phyloP scores from a whole-genome alignment of 23 tunicate species.

The Trididemnum nubilum region DNA sequence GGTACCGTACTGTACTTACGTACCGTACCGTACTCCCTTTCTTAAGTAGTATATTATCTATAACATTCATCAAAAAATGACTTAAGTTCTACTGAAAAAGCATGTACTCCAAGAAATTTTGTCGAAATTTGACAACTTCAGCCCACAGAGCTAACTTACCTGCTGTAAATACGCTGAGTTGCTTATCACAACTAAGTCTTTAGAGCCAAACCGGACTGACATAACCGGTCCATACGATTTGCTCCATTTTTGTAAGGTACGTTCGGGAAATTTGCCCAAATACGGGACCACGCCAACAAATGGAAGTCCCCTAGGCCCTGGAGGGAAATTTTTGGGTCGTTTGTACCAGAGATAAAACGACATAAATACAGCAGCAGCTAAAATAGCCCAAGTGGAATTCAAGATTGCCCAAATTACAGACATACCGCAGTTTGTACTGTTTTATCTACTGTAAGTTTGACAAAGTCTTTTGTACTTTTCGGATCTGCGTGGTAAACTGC shows the following conservation, averaged over 20 bases:
- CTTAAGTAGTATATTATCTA: too few species aligned
- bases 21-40: too few species aligned
- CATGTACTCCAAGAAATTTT: too few species aligned
- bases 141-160: too few species aligned
- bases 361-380: not conserved
- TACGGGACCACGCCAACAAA: conserved; percentile 30
- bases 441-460: too few species aligned
- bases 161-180: not conserved
- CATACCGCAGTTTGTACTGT: too few species aligned
- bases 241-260: conserved; percentile 26
- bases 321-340: conserved; percentile 24
- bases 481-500: too few species aligned
- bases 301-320: conserved; percentile 48
- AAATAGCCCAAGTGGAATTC: not conserved
- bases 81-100: too few species aligned
- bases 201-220: conserved; percentile 30
- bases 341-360: not conserved
- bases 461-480: too few species aligned
- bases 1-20: too few species aligned
- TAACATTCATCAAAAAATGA: too few species aligned
- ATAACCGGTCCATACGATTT: conserved; percentile 42
- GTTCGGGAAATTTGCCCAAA: conserved; percentile 20
- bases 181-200: conserved; percentile 27
- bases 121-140: too few species aligned
- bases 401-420: not conserved